phyloP scores from a whole-genome alignment of 1,140 invertebrate genomes.

The Andricus grossulariae region DNA sequence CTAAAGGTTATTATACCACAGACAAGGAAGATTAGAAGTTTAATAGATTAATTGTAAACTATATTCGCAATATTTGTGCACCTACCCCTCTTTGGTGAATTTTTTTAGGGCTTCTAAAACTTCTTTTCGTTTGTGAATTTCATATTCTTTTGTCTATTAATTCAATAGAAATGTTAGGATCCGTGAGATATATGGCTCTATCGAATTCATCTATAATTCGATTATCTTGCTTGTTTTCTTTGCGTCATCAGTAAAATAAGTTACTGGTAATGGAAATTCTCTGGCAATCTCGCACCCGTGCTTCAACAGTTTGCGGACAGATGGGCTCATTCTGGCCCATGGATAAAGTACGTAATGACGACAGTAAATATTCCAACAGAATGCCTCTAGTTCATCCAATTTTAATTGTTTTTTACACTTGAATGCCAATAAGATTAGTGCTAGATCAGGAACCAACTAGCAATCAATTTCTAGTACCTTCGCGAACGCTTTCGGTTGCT shows the following conservation, averaged over 20 bases:
- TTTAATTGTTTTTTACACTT: neutral
- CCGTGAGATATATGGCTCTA: slow-evolving; percentile 13
- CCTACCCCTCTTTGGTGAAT: too few relatives aligned
- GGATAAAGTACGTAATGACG: neutral
- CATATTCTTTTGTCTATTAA: too few relatives aligned
- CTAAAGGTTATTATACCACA: too few relatives aligned
- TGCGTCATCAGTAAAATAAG: slow-evolving; percentile 29
- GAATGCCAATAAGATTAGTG: slow-evolving; percentile 24
- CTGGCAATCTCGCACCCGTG: slow-evolving; percentile 19
- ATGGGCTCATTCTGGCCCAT: slow-evolving; percentile 31
- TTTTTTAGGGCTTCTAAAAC: too few relatives aligned
- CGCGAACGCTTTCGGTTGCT: slow-evolving; percentile 22
- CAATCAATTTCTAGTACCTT: neutral
- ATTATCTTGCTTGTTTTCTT: slow-evolving; percentile 21
- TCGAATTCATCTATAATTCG: slow-evolving; percentile 30
- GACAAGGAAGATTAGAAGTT: too few relatives aligned
- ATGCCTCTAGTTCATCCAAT: slow-evolving; percentile 27
- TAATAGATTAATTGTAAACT: too few relatives aligned
- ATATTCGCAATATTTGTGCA: too few relatives aligned
- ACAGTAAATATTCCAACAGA: slow-evolving; percentile 17
- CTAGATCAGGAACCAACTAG: too few relatives aligned
- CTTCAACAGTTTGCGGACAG: slow-evolving; percentile 29
- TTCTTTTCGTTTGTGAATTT: too few relatives aligned
- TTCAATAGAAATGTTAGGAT: slow-evolving; percentile 29
- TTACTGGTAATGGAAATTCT: slow-evolving; percentile 31